Conservation (phyloP, 2,797 vertebrate species). For the Microctenopoma steveboyesi region DNA sequence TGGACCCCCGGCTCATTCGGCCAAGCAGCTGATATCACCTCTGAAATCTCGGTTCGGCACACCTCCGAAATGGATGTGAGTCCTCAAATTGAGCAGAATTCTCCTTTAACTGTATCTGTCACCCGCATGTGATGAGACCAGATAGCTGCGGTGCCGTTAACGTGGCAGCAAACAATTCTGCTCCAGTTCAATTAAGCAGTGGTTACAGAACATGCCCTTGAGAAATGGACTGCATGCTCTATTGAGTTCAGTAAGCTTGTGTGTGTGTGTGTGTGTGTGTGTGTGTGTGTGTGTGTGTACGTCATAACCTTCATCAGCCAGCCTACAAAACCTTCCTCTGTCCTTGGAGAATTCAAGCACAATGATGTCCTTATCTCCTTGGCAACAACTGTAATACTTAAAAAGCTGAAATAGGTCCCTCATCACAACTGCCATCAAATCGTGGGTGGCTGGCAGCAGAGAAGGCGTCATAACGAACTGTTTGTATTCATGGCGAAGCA, state of each 20-base stretch:
- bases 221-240: conserved; percentile 78
- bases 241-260: conserved; percentile 53
- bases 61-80: conserved; percentile 8
- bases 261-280: conserved; percentile 32
- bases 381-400: conserved; percentile 81
- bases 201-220: conserved; percentile 78
- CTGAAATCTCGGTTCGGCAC: conserved; percentile 41
- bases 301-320: conserved; percentile 75
- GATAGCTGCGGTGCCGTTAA: conserved; percentile 57
- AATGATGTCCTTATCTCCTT: conserved; percentile 83
- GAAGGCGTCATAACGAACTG: conserved; percentile 70
- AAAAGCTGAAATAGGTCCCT: conserved; percentile 79
- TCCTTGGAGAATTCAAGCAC: conserved; percentile 81
- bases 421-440: conserved; percentile 79
- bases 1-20: background rate
- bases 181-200: conserved; percentile 73
- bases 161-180: conserved; percentile 68
- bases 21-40: conserved; percentile 23
- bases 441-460: conserved; percentile 70
- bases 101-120: conserved; percentile 53
- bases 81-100: conserved; percentile 36
- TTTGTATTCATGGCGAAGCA: conserved; percentile 51
- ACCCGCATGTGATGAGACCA: conserved; percentile 48
- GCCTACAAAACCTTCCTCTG: conserved; percentile 73
- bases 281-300: conserved; percentile 32